These are phyloP conservation scores for Hypena proboscidalis DNA, from an alignment of 2,888 invertebrate genomes.

Conservation along the genomic window DNA sequence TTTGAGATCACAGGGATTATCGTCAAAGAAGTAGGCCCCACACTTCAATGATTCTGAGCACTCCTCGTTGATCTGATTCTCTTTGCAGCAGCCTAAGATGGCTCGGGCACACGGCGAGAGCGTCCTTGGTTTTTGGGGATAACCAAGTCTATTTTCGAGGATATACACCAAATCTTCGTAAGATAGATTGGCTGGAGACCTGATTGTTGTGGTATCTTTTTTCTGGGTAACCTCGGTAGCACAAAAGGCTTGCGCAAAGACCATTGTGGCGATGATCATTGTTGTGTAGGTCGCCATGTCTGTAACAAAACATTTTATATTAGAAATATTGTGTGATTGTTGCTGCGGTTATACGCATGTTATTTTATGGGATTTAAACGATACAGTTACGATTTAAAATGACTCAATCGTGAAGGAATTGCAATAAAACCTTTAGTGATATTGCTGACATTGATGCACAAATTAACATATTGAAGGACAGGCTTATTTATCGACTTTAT, in stretches of 20 bases:
- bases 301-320: constrained; percentile 47
- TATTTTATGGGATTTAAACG: no score
- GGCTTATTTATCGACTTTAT: no score
- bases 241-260: constrained; percentile 47
- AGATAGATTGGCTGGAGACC: constrained; percentile 60
- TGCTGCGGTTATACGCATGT: not conserved
- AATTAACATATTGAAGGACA: no score
- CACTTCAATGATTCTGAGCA: constrained; percentile 91
- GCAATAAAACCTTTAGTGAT: no score
- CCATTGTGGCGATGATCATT: constrained; percentile 43
- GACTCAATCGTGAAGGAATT: no score
- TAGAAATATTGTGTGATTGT: not conserved
- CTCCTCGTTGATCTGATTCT: constrained; percentile 70
- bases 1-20: constrained; percentile 88
- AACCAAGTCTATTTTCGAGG: constrained; percentile 54
- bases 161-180: constrained; percentile 68
- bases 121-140: constrained; percentile 38
- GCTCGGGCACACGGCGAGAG: constrained; percentile 90
- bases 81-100: constrained; percentile 89
- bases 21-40: constrained; percentile 90
- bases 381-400: no score
- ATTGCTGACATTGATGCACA: no score
- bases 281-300: constrained; percentile 48
- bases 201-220: constrained; percentile 58
- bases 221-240: constrained; percentile 49